Conservation (phyloP, 2,113 vertebrate genomes). For the Centrocercus urophasianus region DNA sequence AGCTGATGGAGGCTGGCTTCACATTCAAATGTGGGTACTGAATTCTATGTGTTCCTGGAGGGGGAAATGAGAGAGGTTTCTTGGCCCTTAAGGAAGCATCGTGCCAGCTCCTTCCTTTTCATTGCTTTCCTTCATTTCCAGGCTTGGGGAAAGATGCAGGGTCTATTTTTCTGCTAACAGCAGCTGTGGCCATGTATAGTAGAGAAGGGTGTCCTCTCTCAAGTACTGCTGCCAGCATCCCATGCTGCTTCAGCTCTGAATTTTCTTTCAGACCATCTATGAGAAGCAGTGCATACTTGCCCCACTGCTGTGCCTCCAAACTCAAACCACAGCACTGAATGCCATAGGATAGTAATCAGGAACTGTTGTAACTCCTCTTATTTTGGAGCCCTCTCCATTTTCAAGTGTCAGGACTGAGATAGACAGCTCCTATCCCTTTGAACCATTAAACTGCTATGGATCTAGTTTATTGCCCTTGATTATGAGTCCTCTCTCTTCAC, state of each 20-base stretch:
- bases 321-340: not conserved
- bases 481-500: conserved; percentile 44
- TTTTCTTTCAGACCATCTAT: not conserved
- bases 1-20: not conserved
- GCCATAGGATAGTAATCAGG: not conserved
- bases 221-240: not conserved
- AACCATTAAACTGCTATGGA: conserved; percentile 3
- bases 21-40: not conserved
- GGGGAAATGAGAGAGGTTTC: not conserved
- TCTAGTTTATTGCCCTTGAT: conserved; percentile 27
- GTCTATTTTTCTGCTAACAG: not conserved
- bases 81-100: not conserved
- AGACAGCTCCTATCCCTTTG: not conserved
- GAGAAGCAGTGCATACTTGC: not conserved
- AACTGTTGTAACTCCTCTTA: not conserved
- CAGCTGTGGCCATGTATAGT: not conserved
- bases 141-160: not conserved
- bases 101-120: not conserved
- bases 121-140: not conserved
- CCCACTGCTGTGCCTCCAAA: not conserved
- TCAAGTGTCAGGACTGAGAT: not conserved
- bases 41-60: not conserved
- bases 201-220: not conserved
- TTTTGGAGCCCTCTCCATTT: not conserved
- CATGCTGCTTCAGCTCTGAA: not conserved